Base-by-base conservation (phyloP, 2,888 invertebrate genomes). In the Thera britannica region DNA sequence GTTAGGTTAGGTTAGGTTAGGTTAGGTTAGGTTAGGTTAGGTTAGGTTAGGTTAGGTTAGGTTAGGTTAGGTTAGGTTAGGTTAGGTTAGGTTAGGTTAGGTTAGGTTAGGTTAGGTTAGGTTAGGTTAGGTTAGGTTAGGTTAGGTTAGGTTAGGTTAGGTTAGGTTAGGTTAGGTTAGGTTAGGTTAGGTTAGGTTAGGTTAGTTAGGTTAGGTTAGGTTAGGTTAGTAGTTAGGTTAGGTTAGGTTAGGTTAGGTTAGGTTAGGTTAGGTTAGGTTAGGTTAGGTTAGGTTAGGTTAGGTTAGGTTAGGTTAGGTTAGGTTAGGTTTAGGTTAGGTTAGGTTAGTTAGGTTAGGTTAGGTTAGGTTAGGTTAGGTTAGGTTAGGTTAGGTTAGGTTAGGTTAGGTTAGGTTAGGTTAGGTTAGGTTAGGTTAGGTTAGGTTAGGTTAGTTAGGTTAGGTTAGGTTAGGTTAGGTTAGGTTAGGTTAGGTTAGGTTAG, bases 61-160 rank as follows among this genome's bases (percentile, higher is more conserved):
- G 68, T 68, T 67, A 68, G 68, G 67, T 70, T 69, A 66, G 66
- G 70, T 70, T 66, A 67, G 62, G 70, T 70, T 68, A 70, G 70
- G 72, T 70, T 72, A 70, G 70, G 70, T 70, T 70, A 70, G 70
- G 70, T 70, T 72, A 68, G 71, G 62, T 71, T 70, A 72, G 72
- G 72, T 72, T 70, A 72, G 72, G 72, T 71, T 68, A 71, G 70
- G 72, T 70, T 72, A 67, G 65, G 72, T 71, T 72, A 71, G 71
- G 72, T 69, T 68, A 67, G 70, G 69, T 70, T 71, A 62, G 68
- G 72, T 72, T 70, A 72, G 69, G 70, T 71, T 74, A 44, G 41
- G 41, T 44, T 44, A 44, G 41, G 41, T 44, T 44, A 44, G 41
- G 41, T 44, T 44, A 44, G 69, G 69, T 69, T 61, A 62, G 72